Evolutionary conservation across 35 echinoderm and acorn worm genomes (phyloP).

Genomic region (Apostichopus japonicus): DNA sequence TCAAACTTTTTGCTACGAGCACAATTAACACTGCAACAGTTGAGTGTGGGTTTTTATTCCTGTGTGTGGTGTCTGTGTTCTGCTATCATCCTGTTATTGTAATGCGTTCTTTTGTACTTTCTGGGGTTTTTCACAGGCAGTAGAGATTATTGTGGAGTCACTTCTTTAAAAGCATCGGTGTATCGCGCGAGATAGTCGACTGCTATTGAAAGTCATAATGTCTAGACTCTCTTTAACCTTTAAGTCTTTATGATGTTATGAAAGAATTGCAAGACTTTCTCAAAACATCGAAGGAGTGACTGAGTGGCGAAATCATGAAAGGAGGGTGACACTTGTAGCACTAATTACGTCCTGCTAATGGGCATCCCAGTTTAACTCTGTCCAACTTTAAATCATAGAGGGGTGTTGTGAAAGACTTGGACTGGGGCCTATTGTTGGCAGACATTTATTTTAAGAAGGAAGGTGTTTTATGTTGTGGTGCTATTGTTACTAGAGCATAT

Average conservation of each 20-base stretch:
- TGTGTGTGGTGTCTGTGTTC: neutral
- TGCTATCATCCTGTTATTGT: constrained; percentile 30
- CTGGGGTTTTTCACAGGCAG: neutral
- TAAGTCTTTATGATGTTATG: constrained; percentile 11
- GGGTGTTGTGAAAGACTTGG: neutral
- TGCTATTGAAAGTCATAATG: constrained; percentile 35
- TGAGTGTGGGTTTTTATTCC: neutral
- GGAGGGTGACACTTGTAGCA: constrained; percentile 32
- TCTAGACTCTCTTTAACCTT: constrained; percentile 35
- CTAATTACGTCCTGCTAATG: constrained; percentile 39
- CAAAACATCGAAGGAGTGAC: constrained; percentile 29
- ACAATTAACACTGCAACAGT: constrained; percentile 38
- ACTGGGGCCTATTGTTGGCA: neutral
- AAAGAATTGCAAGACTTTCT: neutral
- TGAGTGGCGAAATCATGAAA: constrained; percentile 41
- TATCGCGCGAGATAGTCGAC: constrained; percentile 2
- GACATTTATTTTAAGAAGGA: neutral
- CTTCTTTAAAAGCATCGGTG: neutral
- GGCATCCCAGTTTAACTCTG: constrained; percentile 23
- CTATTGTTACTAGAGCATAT: too few species aligned
- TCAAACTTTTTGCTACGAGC: constrained; percentile 16
- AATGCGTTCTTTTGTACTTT: constrained; percentile 21
- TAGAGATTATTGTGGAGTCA: constrained; percentile 37
- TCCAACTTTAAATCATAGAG: neutral
- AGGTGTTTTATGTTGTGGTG: neutral